phyloP scores from a whole-genome alignment of 2,113 vertebrate species.

The Peromyscus polionotus region DNA sequence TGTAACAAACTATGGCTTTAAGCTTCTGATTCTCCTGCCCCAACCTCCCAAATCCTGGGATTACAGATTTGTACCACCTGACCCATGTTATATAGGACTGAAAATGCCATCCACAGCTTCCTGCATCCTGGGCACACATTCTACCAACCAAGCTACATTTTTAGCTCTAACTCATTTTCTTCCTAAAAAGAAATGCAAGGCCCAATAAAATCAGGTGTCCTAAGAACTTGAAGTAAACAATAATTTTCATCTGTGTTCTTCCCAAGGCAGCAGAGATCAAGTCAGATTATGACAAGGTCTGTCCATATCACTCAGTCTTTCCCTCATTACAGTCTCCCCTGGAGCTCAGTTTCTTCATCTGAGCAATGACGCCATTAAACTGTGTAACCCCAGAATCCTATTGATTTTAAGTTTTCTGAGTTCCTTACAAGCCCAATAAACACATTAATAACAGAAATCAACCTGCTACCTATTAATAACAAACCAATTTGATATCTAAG shows the following conservation, averaged over 20 bases:
- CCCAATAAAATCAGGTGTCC: background rate
- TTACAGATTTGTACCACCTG: background rate
- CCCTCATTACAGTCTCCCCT: background rate
- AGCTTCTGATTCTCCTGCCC: too few relatives aligned
- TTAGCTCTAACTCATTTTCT: background rate
- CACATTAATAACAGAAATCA: constrained; percentile 20
- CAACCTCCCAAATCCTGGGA: too few relatives aligned
- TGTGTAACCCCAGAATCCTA: background rate
- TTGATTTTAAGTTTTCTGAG: constrained; percentile 25
- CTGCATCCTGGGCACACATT: background rate
- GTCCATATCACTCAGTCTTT: background rate
- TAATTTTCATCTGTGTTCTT: background rate
- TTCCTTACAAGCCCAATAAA: constrained; percentile 27
- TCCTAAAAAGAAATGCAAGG: constrained; percentile 34
- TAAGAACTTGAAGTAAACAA: constrained; percentile 3
- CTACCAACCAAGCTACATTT: too few relatives aligned
- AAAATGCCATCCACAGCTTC: background rate
- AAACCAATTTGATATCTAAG: background rate
- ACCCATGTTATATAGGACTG: too few relatives aligned
- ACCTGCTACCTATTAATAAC: background rate
- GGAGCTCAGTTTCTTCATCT: constrained; percentile 36
- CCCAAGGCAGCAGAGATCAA: background rate
- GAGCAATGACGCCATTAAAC: background rate
- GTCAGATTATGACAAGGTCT: background rate
- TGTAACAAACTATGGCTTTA: background rate